A percentile compares a stretch with the other conserved stretches of the same genome.
These are phyloP conservation scores for Drosophila fungiperda DNA, from an alignment of 2,888 invertebrate genomes.

Conservation along the genomic window DNA sequence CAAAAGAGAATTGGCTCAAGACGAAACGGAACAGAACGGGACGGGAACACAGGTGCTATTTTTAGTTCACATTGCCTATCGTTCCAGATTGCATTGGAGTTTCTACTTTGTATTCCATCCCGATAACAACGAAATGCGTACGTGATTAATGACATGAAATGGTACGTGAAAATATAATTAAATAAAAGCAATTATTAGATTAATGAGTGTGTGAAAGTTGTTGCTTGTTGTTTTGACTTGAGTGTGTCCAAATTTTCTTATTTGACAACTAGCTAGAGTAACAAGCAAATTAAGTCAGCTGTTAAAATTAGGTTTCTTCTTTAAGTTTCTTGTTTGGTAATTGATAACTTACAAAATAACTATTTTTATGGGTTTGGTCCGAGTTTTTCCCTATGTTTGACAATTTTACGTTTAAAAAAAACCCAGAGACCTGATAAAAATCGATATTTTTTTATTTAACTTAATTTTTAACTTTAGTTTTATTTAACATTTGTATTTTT, in stretches of 20 bases:
- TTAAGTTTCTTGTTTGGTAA: neutral
- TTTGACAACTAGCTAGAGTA: neutral
- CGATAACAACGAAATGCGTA: neutral
- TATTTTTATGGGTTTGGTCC: neutral
- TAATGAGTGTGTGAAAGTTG: neutral
- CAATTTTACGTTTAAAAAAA: neutral
- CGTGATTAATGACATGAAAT: slow-evolving; percentile 5
- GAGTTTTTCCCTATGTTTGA: neutral
- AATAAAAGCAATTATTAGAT: neutral
- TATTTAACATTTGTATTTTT: too few relatives aligned
- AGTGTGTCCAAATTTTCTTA: neutral
- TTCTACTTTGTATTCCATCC: neutral
- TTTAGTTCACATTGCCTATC: neutral
- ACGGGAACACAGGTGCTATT: slow-evolving; percentile 9
- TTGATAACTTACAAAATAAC: neutral
- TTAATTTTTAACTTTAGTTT: neutral
- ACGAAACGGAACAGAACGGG: neutral
- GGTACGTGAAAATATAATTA: slow-evolving; percentile 7
- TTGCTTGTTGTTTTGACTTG: neutral
- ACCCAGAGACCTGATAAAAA: neutral
- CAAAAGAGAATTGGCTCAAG: neutral
- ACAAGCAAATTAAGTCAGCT: neutral
- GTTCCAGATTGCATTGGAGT: neutral
- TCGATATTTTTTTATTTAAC: neutral
- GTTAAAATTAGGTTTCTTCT: neutral